Evolutionary conservation across 2,888 invertebrate genomes (phyloP), one percentile per base, ranked within the genome.

Genomic region (Adelphocoris suturalis): DNA sequence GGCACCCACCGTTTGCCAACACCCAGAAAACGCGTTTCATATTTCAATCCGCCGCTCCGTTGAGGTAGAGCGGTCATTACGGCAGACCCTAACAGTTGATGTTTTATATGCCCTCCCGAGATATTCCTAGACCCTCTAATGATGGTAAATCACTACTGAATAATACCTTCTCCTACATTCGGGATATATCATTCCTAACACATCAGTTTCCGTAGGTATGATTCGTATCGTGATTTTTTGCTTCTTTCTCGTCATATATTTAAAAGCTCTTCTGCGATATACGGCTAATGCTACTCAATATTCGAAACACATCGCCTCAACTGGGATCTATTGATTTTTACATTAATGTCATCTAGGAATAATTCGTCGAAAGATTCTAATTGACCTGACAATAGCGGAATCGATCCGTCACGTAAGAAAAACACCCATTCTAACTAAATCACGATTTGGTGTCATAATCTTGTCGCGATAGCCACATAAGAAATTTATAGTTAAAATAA

Each of bases 81-180:
- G 68, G 68, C 5, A 11, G 68, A 23, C 23, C 23, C 68, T 68
- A 68, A 23, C 37, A 37, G 37, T 7, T 23, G 23, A 3, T 68
- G 19, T 68, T 5, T 16, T 2, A 52, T 52, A 61, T 68, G 68
- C 68, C 11, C 68, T 11, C 11, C n/a, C n/a, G 68, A 68, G 68
- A 68, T 27, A 68, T 68, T 68, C 23, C 68, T 13, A 68, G 68
- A 68, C 68, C 68, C 68, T 68, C 12, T 68, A 68, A 68, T 68
- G 23, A 23, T 23, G 23, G 68, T 68, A 68, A 68, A 68, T 68
- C 68, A 68, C 68, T 23, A 23, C 23, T 68, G 68, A 68, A 68
- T 68, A 68, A 68, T 68, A 23, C 68, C 19, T 23, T 7, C 68
- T 11, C 68, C 13, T 23, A 5, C n/a, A 5, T 23, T 19, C 19